Evolutionary conservation across 2,113 vertebrate genomes (phyloP).

Genomic region (Labeo rohita): DNA sequence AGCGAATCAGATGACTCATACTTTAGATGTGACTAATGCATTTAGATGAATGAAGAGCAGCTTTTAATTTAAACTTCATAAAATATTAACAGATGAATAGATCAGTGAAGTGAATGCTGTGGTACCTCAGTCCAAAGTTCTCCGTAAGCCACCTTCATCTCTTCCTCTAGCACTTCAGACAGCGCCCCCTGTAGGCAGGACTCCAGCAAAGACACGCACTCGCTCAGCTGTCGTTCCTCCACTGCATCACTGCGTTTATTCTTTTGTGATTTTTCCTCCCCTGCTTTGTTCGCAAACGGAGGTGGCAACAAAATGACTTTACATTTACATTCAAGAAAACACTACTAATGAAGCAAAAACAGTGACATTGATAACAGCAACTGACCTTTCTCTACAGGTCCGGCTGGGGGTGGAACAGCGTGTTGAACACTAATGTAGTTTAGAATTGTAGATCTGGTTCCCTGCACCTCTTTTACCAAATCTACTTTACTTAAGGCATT

Average conservation of each 20-base stretch:
- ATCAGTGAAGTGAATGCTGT: background rate
- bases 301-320: background rate
- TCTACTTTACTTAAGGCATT: constrained; percentile 87
- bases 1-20: background rate
- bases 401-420: constrained; percentile 33
- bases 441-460: constrained; percentile 57
- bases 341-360: background rate
- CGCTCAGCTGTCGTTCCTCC: constrained; percentile 58
- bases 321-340: background rate
- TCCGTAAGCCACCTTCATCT: constrained; percentile 88
- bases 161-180: constrained; percentile 85
- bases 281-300: background rate
- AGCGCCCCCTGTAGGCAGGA: constrained; percentile 82
- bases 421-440: constrained; percentile 21
- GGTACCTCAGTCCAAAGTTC: constrained; percentile 88
- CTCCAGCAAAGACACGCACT: constrained; percentile 76
- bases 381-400: constrained; percentile 58
- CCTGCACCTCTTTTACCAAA: constrained; percentile 76
- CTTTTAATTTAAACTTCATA: constrained; percentile 5
- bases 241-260: constrained; percentile 3
- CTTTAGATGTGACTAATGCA: background rate
- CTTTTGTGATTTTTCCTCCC: background rate
- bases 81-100: background rate
- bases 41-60: background rate
- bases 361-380: background rate